Evolutionary conservation across 2,888 invertebrate species (phyloP).

Genomic region (Brachynemurus nebulosus): DNA sequence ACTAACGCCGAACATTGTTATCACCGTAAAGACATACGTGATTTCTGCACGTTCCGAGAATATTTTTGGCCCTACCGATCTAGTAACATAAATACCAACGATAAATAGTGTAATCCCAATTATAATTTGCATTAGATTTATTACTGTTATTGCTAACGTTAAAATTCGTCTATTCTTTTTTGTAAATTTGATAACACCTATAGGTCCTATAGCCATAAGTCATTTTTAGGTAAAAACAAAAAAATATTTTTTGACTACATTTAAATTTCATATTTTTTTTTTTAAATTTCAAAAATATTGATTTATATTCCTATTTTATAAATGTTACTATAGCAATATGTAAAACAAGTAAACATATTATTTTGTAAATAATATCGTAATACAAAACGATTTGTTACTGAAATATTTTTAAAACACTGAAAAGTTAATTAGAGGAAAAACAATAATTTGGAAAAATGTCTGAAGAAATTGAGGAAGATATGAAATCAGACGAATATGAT

Average conservation of each 20-base stretch:
- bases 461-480: constrained; percentile 2
- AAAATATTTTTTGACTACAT: neutral
- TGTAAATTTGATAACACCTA: too few species aligned
- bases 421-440: neutral
- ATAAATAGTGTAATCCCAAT: constrained; percentile 26
- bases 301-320: too few species aligned
- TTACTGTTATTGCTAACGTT: constrained; percentile 7
- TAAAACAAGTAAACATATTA: too few species aligned
- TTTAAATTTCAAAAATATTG: too few species aligned
- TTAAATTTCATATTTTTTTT: neutral
- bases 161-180: constrained; percentile 6
- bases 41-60: constrained; percentile 30
- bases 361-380: neutral
- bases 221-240: too few species aligned
- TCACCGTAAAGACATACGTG: constrained; percentile 28
- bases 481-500: constrained; percentile 3
- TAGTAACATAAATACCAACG: constrained; percentile 26
- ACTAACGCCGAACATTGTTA: constrained; percentile 28
- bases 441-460: too few species aligned
- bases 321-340: too few species aligned
- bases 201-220: too few species aligned
- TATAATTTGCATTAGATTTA: constrained; percentile 26
- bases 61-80: constrained; percentile 26
- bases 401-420: neutral
- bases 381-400: too few species aligned